Base-by-base conservation (phyloP, 2,797 vertebrate genomes). In the Dipus sagitta region DNA sequence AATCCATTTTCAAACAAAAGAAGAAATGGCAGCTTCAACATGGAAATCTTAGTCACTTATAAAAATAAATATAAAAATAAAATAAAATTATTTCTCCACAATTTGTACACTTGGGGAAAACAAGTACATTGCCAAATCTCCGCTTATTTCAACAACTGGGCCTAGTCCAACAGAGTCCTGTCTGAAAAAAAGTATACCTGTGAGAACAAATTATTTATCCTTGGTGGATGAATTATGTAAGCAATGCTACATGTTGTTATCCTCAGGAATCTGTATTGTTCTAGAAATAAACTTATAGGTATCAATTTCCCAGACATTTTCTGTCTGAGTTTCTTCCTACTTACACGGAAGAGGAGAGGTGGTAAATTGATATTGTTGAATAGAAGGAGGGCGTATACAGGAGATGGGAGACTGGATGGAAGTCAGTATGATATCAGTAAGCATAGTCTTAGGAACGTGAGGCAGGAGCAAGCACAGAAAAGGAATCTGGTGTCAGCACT, bases 311-410 rank as follows among this genome's bases (percentile, higher is more conserved):
- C 83, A 88, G 86, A 71, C 28, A 90, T 6, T 76, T 89, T 91
- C 70, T 72, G 60, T 95, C 77, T 90, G 93, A 92, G 89, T n/a
- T 91, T 92, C 92, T 86, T 92, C 34, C 60, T 71, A 81, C 42
- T 65, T 54, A 86, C 64, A 84, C 10, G 23, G 12, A 94, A 76
- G 28, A 80, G 10, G 52, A 88, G 87, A 52, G 20, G 8, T 1
- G 58, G 30, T 88, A 72, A 74, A 64, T 75, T 38, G 8, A 70
- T 85, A 62, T 78, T 83, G 47, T 6, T 85, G 32, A 95, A 10
- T 28, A 94, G 8, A 94, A 42, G 26, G 47, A 77, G 91, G 85
- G 77, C 58, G 81, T 2, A 87, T 42, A 85, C 58, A 68, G 23
- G 14, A 75, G 71, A 77, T 89, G 47, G 86, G 81, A 93, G 92